A percentile compares a stretch with the other conserved stretches of the same genome.
Evolutionary conservation across 2,797 vertebrate genomes (phyloP).

Genomic region (Fringilla coelebs): DNA sequence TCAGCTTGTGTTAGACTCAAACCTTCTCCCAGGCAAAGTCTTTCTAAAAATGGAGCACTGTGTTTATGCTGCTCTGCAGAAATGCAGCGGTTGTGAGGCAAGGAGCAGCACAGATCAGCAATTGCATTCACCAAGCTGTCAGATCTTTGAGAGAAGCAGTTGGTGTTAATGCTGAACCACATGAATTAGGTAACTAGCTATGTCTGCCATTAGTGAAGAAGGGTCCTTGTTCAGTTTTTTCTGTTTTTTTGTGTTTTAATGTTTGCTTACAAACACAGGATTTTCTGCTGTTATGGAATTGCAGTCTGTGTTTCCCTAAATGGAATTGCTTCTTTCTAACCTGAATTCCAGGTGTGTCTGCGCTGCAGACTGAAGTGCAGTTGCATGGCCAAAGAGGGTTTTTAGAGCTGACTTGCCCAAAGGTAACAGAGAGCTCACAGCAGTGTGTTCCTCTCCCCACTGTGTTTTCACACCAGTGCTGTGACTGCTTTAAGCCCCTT

Average conservation of each 20-base stretch:
- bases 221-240: not conserved
- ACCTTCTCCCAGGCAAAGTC: slow-evolving; percentile 43
- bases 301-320: not conserved
- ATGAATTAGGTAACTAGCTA: not conserved
- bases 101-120: slow-evolving; percentile 12
- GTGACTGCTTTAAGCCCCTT: not conserved
- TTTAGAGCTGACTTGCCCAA: not conserved
- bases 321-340: not conserved
- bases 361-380: not conserved
- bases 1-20: slow-evolving; percentile 61
- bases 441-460: not conserved
- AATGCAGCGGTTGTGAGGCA: not conserved
- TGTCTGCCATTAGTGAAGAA: not conserved
- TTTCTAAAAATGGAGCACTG: slow-evolving; percentile 43
- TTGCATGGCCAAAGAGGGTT: not conserved
- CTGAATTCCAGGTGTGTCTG: not conserved
- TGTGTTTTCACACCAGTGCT: not conserved
- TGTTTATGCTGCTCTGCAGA: slow-evolving; percentile 6
- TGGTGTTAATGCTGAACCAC: not conserved
- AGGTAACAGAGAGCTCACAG: not conserved
- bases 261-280: not conserved
- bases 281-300: not conserved
- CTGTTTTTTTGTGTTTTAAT: not conserved
- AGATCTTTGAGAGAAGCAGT: not conserved
- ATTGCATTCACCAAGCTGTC: not conserved